These are phyloP conservation scores for Mimumesa dahlbomi DNA, from an alignment of 2,888 invertebrate species.

Conservation along the genomic window DNA sequence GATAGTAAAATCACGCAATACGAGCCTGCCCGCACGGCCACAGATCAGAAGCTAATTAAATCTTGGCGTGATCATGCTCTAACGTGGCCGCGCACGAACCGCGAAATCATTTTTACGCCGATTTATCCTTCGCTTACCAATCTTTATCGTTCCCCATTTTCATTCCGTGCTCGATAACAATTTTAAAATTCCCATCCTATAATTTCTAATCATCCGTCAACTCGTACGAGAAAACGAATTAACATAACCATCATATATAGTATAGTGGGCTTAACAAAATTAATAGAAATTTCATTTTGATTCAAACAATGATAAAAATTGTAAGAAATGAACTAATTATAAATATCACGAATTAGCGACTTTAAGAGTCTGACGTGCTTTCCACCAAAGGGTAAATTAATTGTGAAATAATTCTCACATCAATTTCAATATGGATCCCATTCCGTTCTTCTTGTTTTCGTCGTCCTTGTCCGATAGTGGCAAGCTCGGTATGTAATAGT, in stretches of 20 bases:
- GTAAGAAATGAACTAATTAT: no score
- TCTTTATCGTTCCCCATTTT: background rate
- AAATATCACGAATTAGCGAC: no score
- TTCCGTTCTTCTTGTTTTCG: slow-evolving; percentile 11
- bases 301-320: no score
- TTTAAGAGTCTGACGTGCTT: no score
- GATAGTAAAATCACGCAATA: slow-evolving; percentile 51
- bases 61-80: slow-evolving; percentile 28
- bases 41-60: slow-evolving; percentile 55
- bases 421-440: background rate
- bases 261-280: no score
- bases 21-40: slow-evolving; percentile 6
- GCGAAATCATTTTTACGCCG: slow-evolving; percentile 44
- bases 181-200: background rate
- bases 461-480: slow-evolving; percentile 25
- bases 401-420: background rate
- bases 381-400: no score
- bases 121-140: slow-evolving; percentile 25
- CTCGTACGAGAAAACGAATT: no score
- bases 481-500: slow-evolving; percentile 45
- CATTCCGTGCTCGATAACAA: background rate
- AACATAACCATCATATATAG: no score
- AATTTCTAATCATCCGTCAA: background rate
- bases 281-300: no score
- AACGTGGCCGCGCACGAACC: background rate